Conservation (phyloP, 2,113 vertebrate genomes). For the Proterorhinus semilunaris region DNA sequence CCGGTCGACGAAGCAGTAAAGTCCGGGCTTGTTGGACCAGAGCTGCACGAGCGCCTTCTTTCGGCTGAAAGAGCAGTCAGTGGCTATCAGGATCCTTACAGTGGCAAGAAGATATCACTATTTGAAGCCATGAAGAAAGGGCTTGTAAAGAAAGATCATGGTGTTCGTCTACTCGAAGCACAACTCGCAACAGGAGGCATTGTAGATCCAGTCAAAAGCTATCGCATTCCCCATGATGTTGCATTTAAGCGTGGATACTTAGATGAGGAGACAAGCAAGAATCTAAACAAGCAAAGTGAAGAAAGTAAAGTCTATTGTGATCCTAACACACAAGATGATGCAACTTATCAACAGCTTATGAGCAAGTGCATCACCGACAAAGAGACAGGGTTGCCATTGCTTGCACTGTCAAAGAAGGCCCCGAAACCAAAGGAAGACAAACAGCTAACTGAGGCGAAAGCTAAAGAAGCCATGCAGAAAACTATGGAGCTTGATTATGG, state of each 20-base stretch:
- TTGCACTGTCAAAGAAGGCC: constrained; percentile 83
- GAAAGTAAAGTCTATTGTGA: constrained; percentile 82
- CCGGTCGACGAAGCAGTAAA: constrained; percentile 86
- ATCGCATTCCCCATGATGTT: constrained; percentile 84
- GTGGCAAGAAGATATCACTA: constrained; percentile 85
- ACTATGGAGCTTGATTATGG: constrained; percentile 83
- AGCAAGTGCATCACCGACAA: constrained; percentile 81
- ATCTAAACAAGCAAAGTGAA: constrained; percentile 67
- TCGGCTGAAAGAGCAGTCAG: constrained; percentile 90
- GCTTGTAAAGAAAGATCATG: constrained; percentile 85
- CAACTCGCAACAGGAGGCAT: constrained; percentile 91
- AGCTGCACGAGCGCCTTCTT: constrained; percentile 89
- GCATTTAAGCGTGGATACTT: constrained; percentile 87
- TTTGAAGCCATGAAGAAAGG: constrained; percentile 92
- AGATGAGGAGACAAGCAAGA: constrained; percentile 76
- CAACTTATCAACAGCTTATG: constrained; percentile 84
- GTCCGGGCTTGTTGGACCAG: constrained; percentile 86
- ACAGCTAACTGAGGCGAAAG: constrained; percentile 80
- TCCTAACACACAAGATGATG: constrained; percentile 79
- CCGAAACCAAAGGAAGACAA: constrained; percentile 78
- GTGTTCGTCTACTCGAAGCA: constrained; percentile 85
- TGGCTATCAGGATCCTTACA: constrained; percentile 91
- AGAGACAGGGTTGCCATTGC: constrained; percentile 82
- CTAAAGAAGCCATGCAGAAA: constrained; percentile 83
- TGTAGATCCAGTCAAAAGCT: constrained; percentile 88